phyloP scores from a whole-genome alignment of 2,797 vertebrate genomes.

The Novumbra hubbsi region DNA sequence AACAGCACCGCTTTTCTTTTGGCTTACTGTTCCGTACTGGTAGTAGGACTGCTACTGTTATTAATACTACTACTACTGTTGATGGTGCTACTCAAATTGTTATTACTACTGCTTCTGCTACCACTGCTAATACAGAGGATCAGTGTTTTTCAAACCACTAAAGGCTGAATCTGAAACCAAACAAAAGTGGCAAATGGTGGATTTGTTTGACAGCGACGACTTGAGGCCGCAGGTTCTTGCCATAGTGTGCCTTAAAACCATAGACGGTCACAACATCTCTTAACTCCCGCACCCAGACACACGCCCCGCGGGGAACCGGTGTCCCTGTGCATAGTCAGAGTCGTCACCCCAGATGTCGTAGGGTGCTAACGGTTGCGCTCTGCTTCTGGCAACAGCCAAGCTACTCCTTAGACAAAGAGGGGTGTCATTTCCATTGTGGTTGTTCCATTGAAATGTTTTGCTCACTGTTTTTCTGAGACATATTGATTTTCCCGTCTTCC shows the following conservation, averaged over 20 bases:
- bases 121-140: neutral
- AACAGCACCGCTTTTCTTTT: no score
- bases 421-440: neutral
- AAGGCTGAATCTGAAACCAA: no score
- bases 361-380: neutral
- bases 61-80: no score
- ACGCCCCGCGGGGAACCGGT: neutral
- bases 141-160: neutral
- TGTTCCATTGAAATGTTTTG: neutral
- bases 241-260: slow-evolving; percentile 13
- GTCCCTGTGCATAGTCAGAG: neutral
- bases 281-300: neutral
- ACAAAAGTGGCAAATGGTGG: no score
- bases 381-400: neutral
- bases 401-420: neutral
- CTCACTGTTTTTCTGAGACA: neutral
- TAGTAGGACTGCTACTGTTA: no score
- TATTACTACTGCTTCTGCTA: neutral
- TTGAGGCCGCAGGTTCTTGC: no score
- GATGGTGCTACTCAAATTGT: neutral
- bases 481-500: neutral
- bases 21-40: no score
- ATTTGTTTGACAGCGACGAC: no score
- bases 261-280: slow-evolving; percentile 49
- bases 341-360: neutral